A percentile compares a stretch with the other conserved stretches of the same genome.
phyloP scores from a whole-genome alignment of 2,797 vertebrate genomes.

The Scolopax bukidnonensis region DNA sequence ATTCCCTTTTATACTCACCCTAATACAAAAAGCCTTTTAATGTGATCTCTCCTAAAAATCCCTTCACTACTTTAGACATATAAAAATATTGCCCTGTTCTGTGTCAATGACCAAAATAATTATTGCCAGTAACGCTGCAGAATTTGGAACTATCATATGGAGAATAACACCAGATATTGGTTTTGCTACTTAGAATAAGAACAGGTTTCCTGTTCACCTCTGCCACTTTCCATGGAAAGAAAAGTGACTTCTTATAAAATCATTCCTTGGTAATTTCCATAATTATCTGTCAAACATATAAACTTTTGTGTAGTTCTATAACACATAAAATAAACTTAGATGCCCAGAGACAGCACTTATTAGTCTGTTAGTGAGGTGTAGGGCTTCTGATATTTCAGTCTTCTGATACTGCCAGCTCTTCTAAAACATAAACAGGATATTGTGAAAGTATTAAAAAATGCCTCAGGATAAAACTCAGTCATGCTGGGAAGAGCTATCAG shows the following conservation, averaged over 20 bases:
- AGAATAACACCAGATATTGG: not conserved
- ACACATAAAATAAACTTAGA: not conserved
- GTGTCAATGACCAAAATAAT: not conserved
- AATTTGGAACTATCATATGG: not conserved
- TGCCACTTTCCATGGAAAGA: not conserved
- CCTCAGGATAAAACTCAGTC: not conserved
- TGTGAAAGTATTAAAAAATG: not conserved
- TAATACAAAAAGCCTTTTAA: not conserved
- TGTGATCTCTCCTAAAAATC: not conserved
- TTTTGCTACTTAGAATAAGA: not conserved
- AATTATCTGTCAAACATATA: not conserved
- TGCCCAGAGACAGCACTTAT: not conserved
- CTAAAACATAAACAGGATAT: not conserved
- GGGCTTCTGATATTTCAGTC: not conserved
- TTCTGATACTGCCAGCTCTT: not conserved
- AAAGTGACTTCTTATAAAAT: not conserved
- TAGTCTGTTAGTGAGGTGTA: not conserved
- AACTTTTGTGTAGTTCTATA: not conserved
- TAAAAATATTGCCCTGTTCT: not conserved
- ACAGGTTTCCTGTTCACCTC: not conserved
- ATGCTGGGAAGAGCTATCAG: not conserved
- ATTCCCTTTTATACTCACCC: not conserved
- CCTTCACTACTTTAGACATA: not conserved
- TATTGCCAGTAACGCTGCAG: not conserved
- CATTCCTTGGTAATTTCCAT: not conserved